phyloP scores from a whole-genome alignment of 2,797 vertebrate species.

The Hephaestus fuliginosus region DNA sequence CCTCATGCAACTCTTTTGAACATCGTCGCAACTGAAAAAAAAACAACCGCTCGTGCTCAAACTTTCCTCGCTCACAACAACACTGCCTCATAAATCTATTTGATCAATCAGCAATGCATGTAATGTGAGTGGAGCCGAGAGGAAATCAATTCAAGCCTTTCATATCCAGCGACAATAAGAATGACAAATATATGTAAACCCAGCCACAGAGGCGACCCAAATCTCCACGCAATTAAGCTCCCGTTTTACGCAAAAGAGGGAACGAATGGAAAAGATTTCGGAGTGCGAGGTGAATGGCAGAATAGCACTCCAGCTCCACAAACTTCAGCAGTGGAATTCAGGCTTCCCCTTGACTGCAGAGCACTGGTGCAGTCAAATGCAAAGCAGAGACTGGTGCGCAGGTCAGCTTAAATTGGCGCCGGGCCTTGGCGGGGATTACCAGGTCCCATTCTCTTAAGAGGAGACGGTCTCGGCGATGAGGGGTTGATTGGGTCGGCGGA shows the following conservation, averaged over 20 bases:
- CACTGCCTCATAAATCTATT: conserved; percentile 46
- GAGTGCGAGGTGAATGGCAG: conserved; percentile 30
- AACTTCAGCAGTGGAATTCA: conserved; percentile 54
- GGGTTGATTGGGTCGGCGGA: conserved; percentile 61
- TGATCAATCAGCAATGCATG: conserved; percentile 57
- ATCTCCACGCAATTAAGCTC: conserved; percentile 62
- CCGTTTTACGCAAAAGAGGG: conserved; percentile 44
- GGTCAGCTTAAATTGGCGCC: conserved; percentile 68
- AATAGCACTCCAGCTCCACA: conserved; percentile 36
- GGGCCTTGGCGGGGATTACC: conserved; percentile 62
- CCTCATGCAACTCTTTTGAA: conserved; percentile 54
- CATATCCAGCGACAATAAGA: conserved; percentile 52
- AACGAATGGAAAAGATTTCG: conserved; percentile 12
- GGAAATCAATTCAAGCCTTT: conserved; percentile 58
- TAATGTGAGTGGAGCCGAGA: conserved; percentile 42
- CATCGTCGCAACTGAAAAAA: conserved; percentile 34
- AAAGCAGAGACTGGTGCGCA: conserved; percentile 51
- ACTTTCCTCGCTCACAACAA: conserved; percentile 50
- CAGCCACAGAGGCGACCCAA: conserved; percentile 35
- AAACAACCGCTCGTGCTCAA: conserved; percentile 41
- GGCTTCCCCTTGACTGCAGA: conserved; percentile 53
- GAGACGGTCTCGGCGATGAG: conserved; percentile 59
- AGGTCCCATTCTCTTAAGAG: conserved; percentile 61
- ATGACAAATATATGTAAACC: conserved; percentile 52
- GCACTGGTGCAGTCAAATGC: conserved; percentile 55